These are phyloP conservation scores for Nycticorax nycticorax DNA, from an alignment of 2,113 vertebrate species.

Conservation along the genomic window DNA sequence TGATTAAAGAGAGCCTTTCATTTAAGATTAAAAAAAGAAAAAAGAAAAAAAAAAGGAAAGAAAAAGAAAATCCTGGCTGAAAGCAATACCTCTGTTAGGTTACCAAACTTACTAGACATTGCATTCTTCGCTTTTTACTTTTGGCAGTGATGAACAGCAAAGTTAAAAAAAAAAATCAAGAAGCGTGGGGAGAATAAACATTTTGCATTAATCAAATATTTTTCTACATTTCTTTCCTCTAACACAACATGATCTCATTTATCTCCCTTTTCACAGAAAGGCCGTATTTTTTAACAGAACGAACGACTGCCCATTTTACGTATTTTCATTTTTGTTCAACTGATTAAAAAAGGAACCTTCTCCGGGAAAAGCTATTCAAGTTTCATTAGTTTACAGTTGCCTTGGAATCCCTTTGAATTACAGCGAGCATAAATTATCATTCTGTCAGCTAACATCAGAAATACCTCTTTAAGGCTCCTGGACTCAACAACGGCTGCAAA, in stretches of 20 bases:
- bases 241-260: conserved; percentile 41
- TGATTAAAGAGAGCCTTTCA: conserved; percentile 85
- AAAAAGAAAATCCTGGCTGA: conserved; percentile 64
- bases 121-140: neutral
- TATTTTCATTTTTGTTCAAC: conserved; percentile 61
- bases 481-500: conserved; percentile 67
- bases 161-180: conserved; percentile 14
- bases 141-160: conserved; percentile 54
- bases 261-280: conserved; percentile 23
- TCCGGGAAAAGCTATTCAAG: conserved; percentile 56
- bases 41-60: neutral
- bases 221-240: conserved; percentile 7
- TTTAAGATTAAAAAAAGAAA: conserved; percentile 43
- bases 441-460: conserved; percentile 71
- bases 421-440: conserved; percentile 68
- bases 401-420: conserved; percentile 75
- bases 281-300: neutral
- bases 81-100: conserved; percentile 71
- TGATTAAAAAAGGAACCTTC: conserved; percentile 59
- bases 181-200: conserved; percentile 10
- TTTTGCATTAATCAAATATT: conserved; percentile 54
- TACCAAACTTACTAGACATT: conserved; percentile 41
- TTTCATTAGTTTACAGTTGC: conserved; percentile 76
- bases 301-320: neutral
- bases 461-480: conserved; percentile 69